Evolutionary conservation across 2,797 vertebrate genomes (phyloP), one percentile per base, ranked within the genome.

Genomic region (Loris lydekkerianus): DNA sequence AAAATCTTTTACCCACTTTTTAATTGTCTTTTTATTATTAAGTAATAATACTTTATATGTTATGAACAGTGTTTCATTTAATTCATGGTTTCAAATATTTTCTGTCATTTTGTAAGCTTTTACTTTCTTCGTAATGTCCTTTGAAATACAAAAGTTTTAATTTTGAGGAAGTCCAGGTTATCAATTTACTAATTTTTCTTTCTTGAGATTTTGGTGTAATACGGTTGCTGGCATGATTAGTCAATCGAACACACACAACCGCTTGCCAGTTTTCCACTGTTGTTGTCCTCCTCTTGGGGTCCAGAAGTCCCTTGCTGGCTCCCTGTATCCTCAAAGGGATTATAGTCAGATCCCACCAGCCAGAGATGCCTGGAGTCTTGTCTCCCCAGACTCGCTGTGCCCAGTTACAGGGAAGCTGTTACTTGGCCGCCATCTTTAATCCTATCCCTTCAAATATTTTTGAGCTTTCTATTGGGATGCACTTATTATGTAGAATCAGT

Each of bases 141-240:
- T 61, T 49, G 7, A 56, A 81, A 43, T 34, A 87, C 21, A 56
- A 14, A 75, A 69, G 49, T 89, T 89, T 76, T 58, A 31, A 94
- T 84, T 84, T 56, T 77, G 18, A 49, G 77, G n/a, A 60, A 94
- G 34, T 75, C 60, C 60, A 70, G 14, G 27, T 86, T 85, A 86
- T 43, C 56, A 85, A 34, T 72, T 87, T 53, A 10, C 67, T 56
- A 67, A 37, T 40, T 53, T 83, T 75, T 75, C 23, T 86, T 94
- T 9, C 10, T 37, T 86, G 34, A 81, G 58, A 7, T 90, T 91
- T 95, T 92, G 27, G 27, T 89, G 34, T 86, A 46, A 40, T 86
- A 46, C 34, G 34, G 34, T 34, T 34, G 34, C 34, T 34, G 34
- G 34, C 34, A 34, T 34, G 34, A 34, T 34, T 34, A 34, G 34